Base-by-base conservation (phyloP, 1,140 invertebrate genomes). In the Dryas iulia region DNA sequence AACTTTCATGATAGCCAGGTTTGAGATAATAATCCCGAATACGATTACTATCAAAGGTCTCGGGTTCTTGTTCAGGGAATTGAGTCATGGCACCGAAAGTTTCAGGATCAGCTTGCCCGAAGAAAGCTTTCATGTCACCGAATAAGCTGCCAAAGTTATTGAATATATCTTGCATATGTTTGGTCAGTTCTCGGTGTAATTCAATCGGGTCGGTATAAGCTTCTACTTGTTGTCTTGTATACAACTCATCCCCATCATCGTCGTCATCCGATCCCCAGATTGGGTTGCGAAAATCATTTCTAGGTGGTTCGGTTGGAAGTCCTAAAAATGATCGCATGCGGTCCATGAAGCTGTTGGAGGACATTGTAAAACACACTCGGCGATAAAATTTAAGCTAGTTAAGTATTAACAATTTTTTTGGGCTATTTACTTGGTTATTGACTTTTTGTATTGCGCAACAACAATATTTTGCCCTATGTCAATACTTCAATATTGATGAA, bases 241-340 rank as follows among this genome's bases (percentile, higher is more conserved):
- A 91, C 2, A 89, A 73, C 66, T 89, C 85, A 57, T 91, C 87
- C 1, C 76, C 86, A 28, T 89, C 89, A 54, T 89, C 88, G 65
- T 91, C 86, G 64, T 91, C 89, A 62, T 89, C 89, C 25, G 82
- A 81, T 21, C 81, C 82, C 89, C 89, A 90, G 59, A 91, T 91
- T 7, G 89, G 89, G 73, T 91, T 91, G 23, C 89, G 77, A 71
- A 91, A 91, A 66, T 91, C 89, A 61, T 90, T 91, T 72, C 77
- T 77, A 11, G 87, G 89, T 28, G 83, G 77, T 39, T 87, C 76
- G 6, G 74, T 60, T 47, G 71, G 71, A n/a, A 89, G 61, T 4
- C 88, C 88, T 30, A 90, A 79, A 76, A 89, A 87, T 35, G 79
- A 81, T 10, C 82, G 77, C 39, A 91, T 58, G 72, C 73, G 84